A percentile compares a stretch with the other conserved stretches of the same genome.
Conservation (phyloP, 2,888 invertebrate genomes). For the Isotomurus palustris region DNA sequence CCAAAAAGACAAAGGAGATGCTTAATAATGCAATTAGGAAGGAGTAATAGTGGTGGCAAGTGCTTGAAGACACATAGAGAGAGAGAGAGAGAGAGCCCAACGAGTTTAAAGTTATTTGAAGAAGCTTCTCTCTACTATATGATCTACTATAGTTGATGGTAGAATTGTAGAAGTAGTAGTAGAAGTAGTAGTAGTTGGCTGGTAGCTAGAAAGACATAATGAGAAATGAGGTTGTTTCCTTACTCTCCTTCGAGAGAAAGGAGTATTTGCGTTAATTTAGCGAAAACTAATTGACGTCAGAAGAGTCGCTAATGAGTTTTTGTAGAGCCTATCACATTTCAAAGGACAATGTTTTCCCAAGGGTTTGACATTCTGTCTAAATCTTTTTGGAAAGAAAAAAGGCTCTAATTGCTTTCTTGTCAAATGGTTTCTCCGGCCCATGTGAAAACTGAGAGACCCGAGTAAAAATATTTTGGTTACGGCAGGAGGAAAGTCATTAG, state of each 20-base stretch:
- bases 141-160: too few relatives aligned
- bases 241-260: not conserved
- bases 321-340: conserved; percentile 37
- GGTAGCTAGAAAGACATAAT: not conserved
- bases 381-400: conserved; percentile 23
- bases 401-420: conserved; percentile 47
- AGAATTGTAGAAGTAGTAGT: too few relatives aligned
- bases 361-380: conserved; percentile 33
- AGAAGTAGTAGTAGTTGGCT: too few relatives aligned
- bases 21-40: too few relatives aligned
- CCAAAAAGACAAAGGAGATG: too few relatives aligned
- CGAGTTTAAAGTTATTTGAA: too few relatives aligned
- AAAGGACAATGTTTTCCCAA: conserved; percentile 43
- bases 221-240: conserved; percentile 13
- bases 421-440: conserved; percentile 47
- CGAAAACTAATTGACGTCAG: conserved; percentile 44
- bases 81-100: too few relatives aligned
- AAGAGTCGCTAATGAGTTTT: conserved; percentile 43
- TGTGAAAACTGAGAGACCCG: conserved; percentile 45
- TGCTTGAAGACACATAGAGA: too few relatives aligned
- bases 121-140: too few relatives aligned
- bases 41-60: too few relatives aligned
- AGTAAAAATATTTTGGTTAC: conserved; percentile 46
- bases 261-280: conserved; percentile 37
- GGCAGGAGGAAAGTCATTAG: conserved; percentile 45